These are phyloP conservation scores for Pheosia gnoma DNA, from an alignment of 2,888 invertebrate genomes.

Conservation along the genomic window DNA sequence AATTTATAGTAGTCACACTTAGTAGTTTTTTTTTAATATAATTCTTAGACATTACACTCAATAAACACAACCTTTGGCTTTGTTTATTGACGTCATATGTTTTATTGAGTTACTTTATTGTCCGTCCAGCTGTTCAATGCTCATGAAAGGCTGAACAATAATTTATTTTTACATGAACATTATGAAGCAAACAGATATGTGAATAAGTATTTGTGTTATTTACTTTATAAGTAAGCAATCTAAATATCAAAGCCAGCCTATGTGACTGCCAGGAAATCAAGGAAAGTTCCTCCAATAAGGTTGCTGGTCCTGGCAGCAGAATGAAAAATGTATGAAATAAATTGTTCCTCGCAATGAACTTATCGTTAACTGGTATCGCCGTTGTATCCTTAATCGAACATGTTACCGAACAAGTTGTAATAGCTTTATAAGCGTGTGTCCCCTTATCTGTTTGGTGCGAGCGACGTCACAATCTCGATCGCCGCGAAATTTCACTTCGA, in stretches of 20 bases:
- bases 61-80: neutral
- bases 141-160: neutral
- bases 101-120: neutral
- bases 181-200: neutral
- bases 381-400: neutral
- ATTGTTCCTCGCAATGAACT: no score
- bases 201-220: no score
- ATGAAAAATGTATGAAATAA: no score
- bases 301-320: no score
- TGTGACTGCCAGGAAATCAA: no score
- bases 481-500: slow-evolving; percentile 41
- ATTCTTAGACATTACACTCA: neutral
- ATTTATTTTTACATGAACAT: neutral
- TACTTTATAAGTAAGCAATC: no score
- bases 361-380: no score
- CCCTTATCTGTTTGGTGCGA: slow-evolving; percentile 15
- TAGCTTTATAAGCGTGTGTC: slow-evolving; percentile 15
- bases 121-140: neutral
- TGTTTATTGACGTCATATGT: neutral
- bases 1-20: neutral
- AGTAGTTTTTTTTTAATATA: neutral
- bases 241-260: no score
- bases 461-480: slow-evolving; percentile 47
- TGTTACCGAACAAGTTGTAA: neutral
- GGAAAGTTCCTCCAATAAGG: no score